phyloP scores from a whole-genome alignment of 2,888 invertebrate genomes.

The Pyrochroa serraticornis region DNA sequence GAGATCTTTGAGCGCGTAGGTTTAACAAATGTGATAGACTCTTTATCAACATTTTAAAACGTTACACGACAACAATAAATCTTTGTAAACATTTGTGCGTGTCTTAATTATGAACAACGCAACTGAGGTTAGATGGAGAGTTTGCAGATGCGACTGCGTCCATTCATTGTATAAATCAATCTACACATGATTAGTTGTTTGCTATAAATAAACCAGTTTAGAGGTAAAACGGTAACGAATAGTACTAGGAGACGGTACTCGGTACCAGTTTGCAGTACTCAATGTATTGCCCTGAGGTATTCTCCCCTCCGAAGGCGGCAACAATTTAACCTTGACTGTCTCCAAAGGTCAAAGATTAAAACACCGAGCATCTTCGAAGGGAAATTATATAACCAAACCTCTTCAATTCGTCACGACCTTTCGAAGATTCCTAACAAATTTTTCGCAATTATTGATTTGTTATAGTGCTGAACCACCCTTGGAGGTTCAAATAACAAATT shows the following conservation, averaged over 20 bases:
- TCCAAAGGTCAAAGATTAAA: slow-evolving; percentile 46
- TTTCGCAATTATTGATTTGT: too few relatives aligned
- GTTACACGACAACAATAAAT: slow-evolving; percentile 46
- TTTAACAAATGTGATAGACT: slow-evolving; percentile 44
- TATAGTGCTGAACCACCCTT: too few relatives aligned
- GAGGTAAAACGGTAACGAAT: slow-evolving; percentile 16
- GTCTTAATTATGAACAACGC: slow-evolving; percentile 40
- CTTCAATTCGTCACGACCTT: too few relatives aligned
- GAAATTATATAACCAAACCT: too few relatives aligned
- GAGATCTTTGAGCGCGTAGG: slow-evolving; percentile 32
- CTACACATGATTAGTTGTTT: slow-evolving; percentile 20
- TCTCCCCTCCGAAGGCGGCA: slow-evolving; percentile 1
- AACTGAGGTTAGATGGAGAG: slow-evolving; percentile 15
- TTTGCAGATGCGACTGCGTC: slow-evolving; percentile 20
- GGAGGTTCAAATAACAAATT: too few relatives aligned
- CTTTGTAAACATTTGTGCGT: slow-evolving; percentile 40
- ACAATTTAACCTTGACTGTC: slow-evolving; percentile 44
- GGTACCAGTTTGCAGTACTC: not conserved
- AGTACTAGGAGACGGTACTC: not conserved
- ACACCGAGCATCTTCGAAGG: not conserved
- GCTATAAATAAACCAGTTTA: slow-evolving; percentile 25
- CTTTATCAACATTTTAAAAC: slow-evolving; percentile 46
- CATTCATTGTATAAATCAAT: slow-evolving; percentile 28
- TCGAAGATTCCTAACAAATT: too few relatives aligned
- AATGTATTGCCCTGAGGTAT: slow-evolving; percentile 12